Base-by-base conservation (phyloP, 2,113 vertebrate species). In the Paramormyrops kingsleyae region DNA sequence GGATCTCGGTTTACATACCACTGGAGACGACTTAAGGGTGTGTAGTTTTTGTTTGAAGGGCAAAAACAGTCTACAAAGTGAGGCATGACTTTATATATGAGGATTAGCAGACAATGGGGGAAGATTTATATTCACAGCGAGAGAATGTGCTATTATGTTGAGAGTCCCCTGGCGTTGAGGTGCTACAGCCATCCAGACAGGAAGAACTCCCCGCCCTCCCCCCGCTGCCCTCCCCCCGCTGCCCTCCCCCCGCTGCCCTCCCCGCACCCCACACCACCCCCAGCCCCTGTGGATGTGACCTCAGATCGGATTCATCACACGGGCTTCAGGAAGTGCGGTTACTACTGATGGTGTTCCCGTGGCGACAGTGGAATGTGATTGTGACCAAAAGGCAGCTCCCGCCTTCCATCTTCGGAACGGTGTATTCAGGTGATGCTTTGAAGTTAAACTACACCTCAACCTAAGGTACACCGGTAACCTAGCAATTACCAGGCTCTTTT, bases 31-130 rank as follows among this genome's bases (percentile, higher is more conserved):
- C 80, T 84, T 39, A 39, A 85, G 88, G 88, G 80, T 24, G 53
- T 35, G 52, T 47, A 27, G 35, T 80, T 80, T 90, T 87, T 88
- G 49, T 90, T 24, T 17, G 39, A 90, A 88, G 87, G 50, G 52
- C 50, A 87, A 83, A 77, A 52, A 88, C 62, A 50, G 53, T 35
- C 53, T 59, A 62, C 53, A 88, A 84, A 90, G 77, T 77, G 70
- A 88, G 85, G 66, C 49, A 83, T 90, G 47, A 47, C 87, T 83
- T 49, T 83, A 70, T 88, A 88, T 83, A 88, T 84, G 42, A 44
- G 70, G 31, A 5, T 53, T 83, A 56, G 21, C 39, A 88, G 74
- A 90, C 62, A 90, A 90, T 88, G 49, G 27, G 90, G 15, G 17
- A 42, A 88, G 89, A 88, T 83, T 88, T 90, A 88, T 90, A 47